Percentiles rank a stretch among this genome's conserved stretches.
These are phyloP conservation scores for Cyaniris semiargus DNA, from an alignment of 2,888 invertebrate genomes.

Conservation along the genomic window DNA sequence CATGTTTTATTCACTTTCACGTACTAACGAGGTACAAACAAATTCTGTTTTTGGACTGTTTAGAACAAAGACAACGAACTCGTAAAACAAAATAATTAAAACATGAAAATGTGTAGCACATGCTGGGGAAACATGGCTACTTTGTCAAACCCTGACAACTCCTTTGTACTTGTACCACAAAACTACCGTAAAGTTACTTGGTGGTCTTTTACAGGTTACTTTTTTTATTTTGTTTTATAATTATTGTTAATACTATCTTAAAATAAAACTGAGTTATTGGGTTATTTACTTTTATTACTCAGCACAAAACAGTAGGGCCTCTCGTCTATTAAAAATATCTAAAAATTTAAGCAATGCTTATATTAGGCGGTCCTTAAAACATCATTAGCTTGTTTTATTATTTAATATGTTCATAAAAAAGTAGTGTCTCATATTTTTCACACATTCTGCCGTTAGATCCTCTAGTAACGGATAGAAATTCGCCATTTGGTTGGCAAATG, in stretches of 20 bases:
- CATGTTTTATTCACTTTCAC: constrained; percentile 32
- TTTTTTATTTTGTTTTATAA: too few relatives aligned
- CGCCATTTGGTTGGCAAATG: constrained; percentile 8
- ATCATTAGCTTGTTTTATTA: too few relatives aligned
- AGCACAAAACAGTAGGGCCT: too few relatives aligned
- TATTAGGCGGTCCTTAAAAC: too few relatives aligned
- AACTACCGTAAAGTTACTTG: not conserved
- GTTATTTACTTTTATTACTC: too few relatives aligned
- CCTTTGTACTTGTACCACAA: constrained; percentile 17
- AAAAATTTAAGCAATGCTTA: too few relatives aligned
- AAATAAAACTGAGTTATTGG: too few relatives aligned
- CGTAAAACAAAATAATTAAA: constrained; percentile 66
- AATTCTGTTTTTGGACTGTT: constrained; percentile 42
- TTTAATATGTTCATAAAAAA: not conserved
- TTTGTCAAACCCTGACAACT: constrained; percentile 29
- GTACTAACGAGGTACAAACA: constrained; percentile 47
- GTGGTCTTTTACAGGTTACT: not conserved
- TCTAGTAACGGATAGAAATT: not conserved
- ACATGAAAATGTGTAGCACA: constrained; percentile 36
- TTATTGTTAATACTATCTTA: too few relatives aligned
- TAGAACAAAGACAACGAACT: constrained; percentile 74
- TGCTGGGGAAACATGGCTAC: constrained; percentile 33
- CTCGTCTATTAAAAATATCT: too few relatives aligned
- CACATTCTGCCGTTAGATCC: not conserved
- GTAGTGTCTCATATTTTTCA: not conserved